Base-by-base conservation (phyloP, 2,888 invertebrate genomes). In the Drosophila mettleri region DNA sequence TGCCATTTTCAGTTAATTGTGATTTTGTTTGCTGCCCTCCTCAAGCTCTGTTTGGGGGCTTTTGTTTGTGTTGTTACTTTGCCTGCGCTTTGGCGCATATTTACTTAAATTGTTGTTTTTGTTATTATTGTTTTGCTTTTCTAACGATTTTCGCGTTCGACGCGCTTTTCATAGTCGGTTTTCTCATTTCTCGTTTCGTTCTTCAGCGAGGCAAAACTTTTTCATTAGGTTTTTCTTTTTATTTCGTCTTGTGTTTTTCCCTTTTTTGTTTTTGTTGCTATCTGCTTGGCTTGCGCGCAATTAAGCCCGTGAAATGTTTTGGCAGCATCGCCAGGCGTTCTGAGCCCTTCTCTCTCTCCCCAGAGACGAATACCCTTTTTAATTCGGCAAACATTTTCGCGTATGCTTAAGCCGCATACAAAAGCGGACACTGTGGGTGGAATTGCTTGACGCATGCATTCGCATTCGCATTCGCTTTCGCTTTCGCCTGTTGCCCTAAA, bases 1-100 rank as follows among this genome's bases (percentile, higher is more conserved):
- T 72, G 84, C 70, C 87, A 89, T 84, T 80, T 73, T 76, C 78
- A 86, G 89, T 87, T 88, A 88, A 88, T 88, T 88, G 86, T 86
- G 88, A 89, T 87, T 86, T 86, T 84, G 84, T 86, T 87, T 80
- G 84, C 80, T 59, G 76, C 55, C 80, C 58, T 29, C 34, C 41
- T 61, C 9, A 2, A 14, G 46, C 53, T 62, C 38, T 43, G 60
- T 46, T 49, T n/a, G n/a, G 39, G 34, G 34, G 62, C 31, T 46
- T 65, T 75, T 84, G 83, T 84, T 84, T 84, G 82, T 73, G 63
- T 75, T 84, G 54, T 67, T 79, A 81, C 79, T 86, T 86, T 84
- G 84, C 74, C 72, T 79, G 79, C 59, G 63, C 67, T 72, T 52
- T 61, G 69, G 62, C 68, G 81, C 69, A 81, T 84, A 81, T 84